Evolutionary conservation across 2,113 vertebrate genomes (phyloP).

Genomic region (Engystomops pustulosus): DNA sequence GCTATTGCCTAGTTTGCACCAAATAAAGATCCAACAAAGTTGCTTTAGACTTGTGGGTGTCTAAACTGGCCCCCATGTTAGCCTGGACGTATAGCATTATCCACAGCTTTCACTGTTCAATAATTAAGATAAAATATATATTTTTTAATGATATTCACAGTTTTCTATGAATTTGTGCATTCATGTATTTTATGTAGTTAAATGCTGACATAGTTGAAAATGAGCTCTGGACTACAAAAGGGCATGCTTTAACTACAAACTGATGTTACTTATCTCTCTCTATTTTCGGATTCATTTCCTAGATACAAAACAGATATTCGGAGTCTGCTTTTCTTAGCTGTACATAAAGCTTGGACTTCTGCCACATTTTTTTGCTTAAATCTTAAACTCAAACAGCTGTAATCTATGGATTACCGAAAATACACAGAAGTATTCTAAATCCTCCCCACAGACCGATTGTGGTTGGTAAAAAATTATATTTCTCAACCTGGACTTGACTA

Average conservation of each 20-base stretch:
- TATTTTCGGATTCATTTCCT: conserved; percentile 17
- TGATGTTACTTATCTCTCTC: conserved; percentile 29
- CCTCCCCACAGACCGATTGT: conserved; percentile 36
- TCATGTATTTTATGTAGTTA: neutral
- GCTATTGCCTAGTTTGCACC: no score
- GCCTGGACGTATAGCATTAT: no score
- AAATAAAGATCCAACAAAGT: no score
- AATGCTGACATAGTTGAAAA: neutral
- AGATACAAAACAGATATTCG: conserved; percentile 22
- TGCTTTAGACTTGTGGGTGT: no score
- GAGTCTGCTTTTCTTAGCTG: conserved; percentile 11
- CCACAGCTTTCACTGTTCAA: no score
- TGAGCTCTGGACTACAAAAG: neutral
- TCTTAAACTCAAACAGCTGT: conserved; percentile 44
- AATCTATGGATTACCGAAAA: conserved; percentile 47
- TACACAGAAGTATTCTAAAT: conserved; percentile 39
- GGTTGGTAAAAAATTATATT: conserved; percentile 23
- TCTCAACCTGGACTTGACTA: conserved; percentile 19
- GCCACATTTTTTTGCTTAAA: conserved; percentile 39
- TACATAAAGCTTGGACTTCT: conserved; percentile 19
- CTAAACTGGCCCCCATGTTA: no score
- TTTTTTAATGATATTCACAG: no score
- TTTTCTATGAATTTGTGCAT: neutral
- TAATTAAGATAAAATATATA: no score
- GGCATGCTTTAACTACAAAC: neutral